phyloP scores from a whole-genome alignment of 2,797 vertebrate species.

The Masticophis lateralis region DNA sequence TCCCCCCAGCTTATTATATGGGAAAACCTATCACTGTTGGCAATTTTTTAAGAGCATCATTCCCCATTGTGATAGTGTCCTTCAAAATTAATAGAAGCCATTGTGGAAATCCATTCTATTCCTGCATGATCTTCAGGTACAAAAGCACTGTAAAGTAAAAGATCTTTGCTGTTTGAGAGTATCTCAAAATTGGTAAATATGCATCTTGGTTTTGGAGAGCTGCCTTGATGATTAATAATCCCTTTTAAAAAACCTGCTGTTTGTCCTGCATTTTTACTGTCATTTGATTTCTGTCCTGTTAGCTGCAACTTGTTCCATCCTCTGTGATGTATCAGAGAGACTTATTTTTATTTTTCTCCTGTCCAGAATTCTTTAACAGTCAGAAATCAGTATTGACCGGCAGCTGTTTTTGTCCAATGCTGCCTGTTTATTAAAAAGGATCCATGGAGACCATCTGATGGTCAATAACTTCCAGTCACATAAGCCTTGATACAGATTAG shows the following conservation, averaged over 20 bases:
- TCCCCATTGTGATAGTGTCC: neutral
- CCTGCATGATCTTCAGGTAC: neutral
- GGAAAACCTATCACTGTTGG: neutral
- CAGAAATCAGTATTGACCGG: neutral
- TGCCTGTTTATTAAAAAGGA: constrained; percentile 1
- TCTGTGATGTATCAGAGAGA: constrained; percentile 3
- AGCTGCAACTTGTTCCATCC: constrained; percentile 14
- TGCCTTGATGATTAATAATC: constrained; percentile 12
- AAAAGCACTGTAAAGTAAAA: neutral
- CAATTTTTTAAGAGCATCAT: neutral
- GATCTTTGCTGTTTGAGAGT: neutral
- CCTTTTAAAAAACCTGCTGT: neutral
- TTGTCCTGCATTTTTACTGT: neutral
- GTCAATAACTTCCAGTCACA: neutral
- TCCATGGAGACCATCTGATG: neutral
- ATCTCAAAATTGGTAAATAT: neutral
- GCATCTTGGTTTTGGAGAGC: neutral
- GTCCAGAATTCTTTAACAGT: neutral
- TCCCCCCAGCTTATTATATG: neutral
- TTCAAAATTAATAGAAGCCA: neutral
- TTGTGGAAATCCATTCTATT: neutral
- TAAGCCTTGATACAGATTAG: neutral
- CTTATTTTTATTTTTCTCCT: neutral
- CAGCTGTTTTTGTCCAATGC: neutral
- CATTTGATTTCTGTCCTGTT: neutral